Percentiles rank a stretch among this genome's conserved stretches.
Evolutionary conservation across 2,888 invertebrate species (phyloP).

Genomic region (Nomada ruficornis): DNA sequence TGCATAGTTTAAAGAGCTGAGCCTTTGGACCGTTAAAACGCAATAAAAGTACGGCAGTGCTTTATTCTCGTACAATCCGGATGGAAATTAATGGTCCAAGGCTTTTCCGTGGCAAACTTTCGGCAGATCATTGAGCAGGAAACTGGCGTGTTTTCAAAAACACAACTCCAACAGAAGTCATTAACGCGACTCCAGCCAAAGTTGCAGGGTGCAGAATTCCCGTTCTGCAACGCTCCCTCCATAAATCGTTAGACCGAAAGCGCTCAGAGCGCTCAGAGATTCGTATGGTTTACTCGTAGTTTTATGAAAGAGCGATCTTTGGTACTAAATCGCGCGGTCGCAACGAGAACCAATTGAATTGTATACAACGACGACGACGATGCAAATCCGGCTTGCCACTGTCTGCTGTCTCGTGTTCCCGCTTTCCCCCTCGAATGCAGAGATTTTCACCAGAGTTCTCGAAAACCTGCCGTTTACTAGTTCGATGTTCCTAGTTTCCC

Average conservation of each 20-base stretch:
- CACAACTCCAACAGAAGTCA: slow-evolving; percentile 41
- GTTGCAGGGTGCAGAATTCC: slow-evolving; percentile 29
- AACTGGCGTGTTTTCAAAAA: slow-evolving; percentile 49
- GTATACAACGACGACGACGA: not conserved
- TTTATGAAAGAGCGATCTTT: not conserved
- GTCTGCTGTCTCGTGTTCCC: too few species aligned
- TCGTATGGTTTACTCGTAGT: slow-evolving; percentile 29
- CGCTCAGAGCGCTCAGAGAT: slow-evolving; percentile 20
- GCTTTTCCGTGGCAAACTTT: slow-evolving; percentile 37
- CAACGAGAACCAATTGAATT: slow-evolving; percentile 23
- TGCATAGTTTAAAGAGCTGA: slow-evolving; percentile 5
- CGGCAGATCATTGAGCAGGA: slow-evolving; percentile 20
- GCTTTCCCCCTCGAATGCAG: slow-evolving; percentile 8
- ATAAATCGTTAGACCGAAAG: slow-evolving; percentile 49
- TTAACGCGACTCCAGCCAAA: slow-evolving; percentile 43
- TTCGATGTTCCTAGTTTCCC: slow-evolving; percentile 32
- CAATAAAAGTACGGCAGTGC: slow-evolving; percentile 26
- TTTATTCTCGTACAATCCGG: slow-evolving; percentile 26
- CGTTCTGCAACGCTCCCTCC: slow-evolving; percentile 14
- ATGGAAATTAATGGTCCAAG: slow-evolving; percentile 48
- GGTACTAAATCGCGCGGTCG: not conserved
- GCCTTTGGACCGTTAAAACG: slow-evolving; percentile 12
- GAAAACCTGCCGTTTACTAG: slow-evolving; percentile 27
- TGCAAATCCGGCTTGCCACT: too few species aligned
- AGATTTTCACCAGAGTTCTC: slow-evolving; percentile 7